A percentile compares a stretch with the other conserved stretches of the same genome.
phyloP scores from a whole-genome alignment of 2,113 vertebrate species.

The Stegostoma tigrinum region DNA sequence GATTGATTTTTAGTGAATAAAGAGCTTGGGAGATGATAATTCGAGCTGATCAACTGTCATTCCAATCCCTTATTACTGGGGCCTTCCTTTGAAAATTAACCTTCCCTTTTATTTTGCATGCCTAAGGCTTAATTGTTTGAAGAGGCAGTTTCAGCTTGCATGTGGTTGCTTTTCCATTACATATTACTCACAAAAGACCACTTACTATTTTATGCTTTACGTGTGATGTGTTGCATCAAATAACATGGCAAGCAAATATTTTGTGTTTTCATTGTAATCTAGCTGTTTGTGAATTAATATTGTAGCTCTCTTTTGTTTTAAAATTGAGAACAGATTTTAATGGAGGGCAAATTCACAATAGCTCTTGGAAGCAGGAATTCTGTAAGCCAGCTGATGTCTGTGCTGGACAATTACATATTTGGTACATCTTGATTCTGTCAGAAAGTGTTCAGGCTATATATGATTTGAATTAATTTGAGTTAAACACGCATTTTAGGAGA shows the following conservation, averaged over 20 bases:
- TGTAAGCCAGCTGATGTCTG: neutral
- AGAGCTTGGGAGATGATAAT: neutral
- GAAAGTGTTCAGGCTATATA: neutral
- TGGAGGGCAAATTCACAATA: neutral
- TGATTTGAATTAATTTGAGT: neutral
- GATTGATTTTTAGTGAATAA: too few species aligned
- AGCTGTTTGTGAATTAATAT: neutral
- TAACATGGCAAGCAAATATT: neutral
- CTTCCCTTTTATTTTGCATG: neutral
- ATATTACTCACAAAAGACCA: neutral
- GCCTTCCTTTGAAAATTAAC: neutral
- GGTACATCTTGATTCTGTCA: neutral
- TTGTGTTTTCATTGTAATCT: neutral
- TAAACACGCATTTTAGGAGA: neutral
- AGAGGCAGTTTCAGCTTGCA: neutral
- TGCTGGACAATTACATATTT: neutral
- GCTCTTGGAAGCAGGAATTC: neutral
- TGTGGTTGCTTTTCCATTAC: neutral
- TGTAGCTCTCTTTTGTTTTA: neutral
- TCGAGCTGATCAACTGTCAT: neutral
- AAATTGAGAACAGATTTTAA: neutral
- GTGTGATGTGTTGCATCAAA: neutral
- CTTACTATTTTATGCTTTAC: neutral
- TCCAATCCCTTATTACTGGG: neutral
- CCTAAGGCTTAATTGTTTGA: neutral